Evolutionary conservation across 2,888 invertebrate genomes (phyloP).

Genomic region (Platycheirus albimanus): DNA sequence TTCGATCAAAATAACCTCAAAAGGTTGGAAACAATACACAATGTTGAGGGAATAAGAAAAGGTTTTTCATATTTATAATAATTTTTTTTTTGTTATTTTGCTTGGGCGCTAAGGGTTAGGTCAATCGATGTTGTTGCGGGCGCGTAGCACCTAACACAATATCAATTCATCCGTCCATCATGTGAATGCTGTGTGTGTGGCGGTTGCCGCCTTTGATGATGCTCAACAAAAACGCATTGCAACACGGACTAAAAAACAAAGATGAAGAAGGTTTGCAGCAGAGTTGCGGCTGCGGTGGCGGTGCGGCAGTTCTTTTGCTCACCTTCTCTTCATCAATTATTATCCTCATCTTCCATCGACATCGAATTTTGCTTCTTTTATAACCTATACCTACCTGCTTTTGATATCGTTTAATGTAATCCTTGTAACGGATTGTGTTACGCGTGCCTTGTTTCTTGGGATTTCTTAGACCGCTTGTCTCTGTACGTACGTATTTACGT

Average conservation of each 20-base stretch:
- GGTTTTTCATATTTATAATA: slow-evolving; percentile 16
- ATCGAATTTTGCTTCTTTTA: slow-evolving; percentile 49
- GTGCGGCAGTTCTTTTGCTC: slow-evolving; percentile 68
- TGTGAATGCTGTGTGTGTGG: slow-evolving; percentile 61
- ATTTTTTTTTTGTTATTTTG: slow-evolving; percentile 7
- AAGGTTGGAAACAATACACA: slow-evolving; percentile 50
- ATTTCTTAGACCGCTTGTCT: slow-evolving; percentile 62
- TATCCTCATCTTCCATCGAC: slow-evolving; percentile 46
- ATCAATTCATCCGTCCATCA: slow-evolving; percentile 53
- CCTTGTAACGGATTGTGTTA: slow-evolving; percentile 73
- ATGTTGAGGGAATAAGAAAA: slow-evolving; percentile 35
- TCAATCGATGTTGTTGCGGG: slow-evolving; percentile 71
- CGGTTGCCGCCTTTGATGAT: slow-evolving; percentile 68
- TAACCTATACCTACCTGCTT: slow-evolving; percentile 60
- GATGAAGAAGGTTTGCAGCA: background rate
- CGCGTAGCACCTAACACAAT: slow-evolving; percentile 66
- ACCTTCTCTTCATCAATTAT: slow-evolving; percentile 44
- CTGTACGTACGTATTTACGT: too few species aligned
- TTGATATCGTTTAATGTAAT: slow-evolving; percentile 69
- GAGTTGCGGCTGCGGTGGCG: slow-evolving; percentile 16
- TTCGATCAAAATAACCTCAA: slow-evolving; percentile 70
- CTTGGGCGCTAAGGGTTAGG: slow-evolving; percentile 71
- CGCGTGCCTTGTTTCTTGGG: slow-evolving; percentile 65
- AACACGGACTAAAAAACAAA: slow-evolving; percentile 54
- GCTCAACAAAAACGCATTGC: slow-evolving; percentile 48